Base-by-base conservation (phyloP, 30 jellyfish, hydroid and myxozoan genomes). In the Aurelia coerulea region DNA sequence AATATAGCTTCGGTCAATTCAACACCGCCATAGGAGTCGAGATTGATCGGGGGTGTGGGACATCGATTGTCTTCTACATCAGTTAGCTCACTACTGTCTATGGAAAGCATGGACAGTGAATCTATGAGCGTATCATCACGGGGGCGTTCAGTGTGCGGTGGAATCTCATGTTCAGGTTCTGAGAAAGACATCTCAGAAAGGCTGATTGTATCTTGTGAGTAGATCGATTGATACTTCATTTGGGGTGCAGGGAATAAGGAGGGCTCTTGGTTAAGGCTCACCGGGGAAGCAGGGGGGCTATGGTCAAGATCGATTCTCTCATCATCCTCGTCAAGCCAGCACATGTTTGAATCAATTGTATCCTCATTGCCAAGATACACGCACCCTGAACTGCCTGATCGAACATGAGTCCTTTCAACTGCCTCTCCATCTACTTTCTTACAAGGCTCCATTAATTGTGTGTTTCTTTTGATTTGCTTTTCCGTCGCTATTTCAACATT, bases 201-300 rank as follows among this genome's bases (percentile, higher is more conserved):
- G 80, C 99, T 95, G 50, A 87, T 79, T 29, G 98, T 79, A 68
- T 90, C 97, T 70, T 90, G 98, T 62, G 97, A 88, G 66, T 95
- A 95, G 35, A 90, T 90, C 18, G 99, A 95, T n/a, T 88, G 69
- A 46, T 73, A 46, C 11, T 81, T 78, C 92, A 90, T 86, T 76
- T 90, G 98, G 0, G 99, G 98, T 1, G 98, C 97, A 31, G 99
- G 99, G 73, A 95, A 95, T 34, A 88, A 62, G 17, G 94, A 81
- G 16, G 86, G 92, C 33, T 78, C 90, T 60, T 60, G 70, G 70
- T 29, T 17, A 33, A 62, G 52, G 56, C 84, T 65, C 17, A 32
- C 74, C n/a, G 96, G 96, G 10, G 96, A 78, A 50, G 53, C 90
- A 5, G 97, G 97, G 19, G 91, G 90, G 23, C 87, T 52, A 32